Conservation (phyloP, 2,113 vertebrate genomes). For the Stigmatopora nigra region DNA sequence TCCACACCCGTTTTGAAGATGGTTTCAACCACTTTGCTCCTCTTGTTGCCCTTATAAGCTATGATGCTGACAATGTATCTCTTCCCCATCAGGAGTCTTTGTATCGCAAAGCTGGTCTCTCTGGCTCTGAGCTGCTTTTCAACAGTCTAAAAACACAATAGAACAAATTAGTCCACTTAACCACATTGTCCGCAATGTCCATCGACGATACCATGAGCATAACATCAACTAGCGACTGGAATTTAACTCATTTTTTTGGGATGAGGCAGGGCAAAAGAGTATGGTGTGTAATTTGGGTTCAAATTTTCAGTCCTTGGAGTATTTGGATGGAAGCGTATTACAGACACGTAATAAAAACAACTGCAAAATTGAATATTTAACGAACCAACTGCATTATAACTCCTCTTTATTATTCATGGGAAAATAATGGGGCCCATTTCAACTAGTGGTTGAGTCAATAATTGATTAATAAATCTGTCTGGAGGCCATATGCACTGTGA, state of each 20-base stretch:
- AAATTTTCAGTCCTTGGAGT: not conserved
- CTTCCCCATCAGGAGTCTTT: conserved; percentile 66
- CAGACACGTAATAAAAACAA: not conserved
- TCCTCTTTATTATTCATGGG: not conserved
- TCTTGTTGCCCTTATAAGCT: conserved; percentile 70
- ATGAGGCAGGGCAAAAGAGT: too few species aligned
- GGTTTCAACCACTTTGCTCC: conserved; percentile 66
- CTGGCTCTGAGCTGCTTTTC: conserved; percentile 62
- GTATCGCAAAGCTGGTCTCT: conserved; percentile 61
- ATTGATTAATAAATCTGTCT: not conserved
- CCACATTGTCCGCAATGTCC: too few species aligned
- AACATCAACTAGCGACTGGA: not conserved
- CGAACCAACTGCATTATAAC: not conserved
- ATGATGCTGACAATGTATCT: conserved; percentile 69
- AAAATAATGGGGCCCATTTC: not conserved
- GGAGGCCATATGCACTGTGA: not conserved
- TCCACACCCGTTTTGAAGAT: conserved; percentile 74
- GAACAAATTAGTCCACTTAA: conserved; percentile 1
- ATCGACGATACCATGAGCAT: not conserved
- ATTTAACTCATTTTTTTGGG: not conserved
- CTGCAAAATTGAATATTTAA: not conserved
- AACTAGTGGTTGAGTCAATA: not conserved
- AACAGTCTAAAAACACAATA: conserved; percentile 46
- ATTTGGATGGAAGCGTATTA: not conserved
- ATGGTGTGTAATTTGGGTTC: not conserved